These are phyloP conservation scores for Steatocranus sp. DNA, from an alignment of 2,797 vertebrate genomes.

Conservation along the genomic window DNA sequence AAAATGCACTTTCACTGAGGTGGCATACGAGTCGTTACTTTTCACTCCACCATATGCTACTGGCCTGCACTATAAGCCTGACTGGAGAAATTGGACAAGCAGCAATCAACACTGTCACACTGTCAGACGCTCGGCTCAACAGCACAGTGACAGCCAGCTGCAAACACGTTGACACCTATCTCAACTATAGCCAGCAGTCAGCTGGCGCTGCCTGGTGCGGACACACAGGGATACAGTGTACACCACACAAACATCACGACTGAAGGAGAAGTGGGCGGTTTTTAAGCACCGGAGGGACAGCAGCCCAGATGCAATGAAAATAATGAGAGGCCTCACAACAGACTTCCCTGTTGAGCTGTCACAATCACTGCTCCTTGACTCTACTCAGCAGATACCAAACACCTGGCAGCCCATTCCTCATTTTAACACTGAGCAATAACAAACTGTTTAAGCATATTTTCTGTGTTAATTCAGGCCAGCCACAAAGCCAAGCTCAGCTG, in stretches of 20 bases:
- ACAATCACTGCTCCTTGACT: slow-evolving; percentile 52
- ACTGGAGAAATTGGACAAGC: slow-evolving; percentile 9
- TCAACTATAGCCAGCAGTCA: slow-evolving; percentile 19
- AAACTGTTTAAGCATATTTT: not conserved
- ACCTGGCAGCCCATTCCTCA: slow-evolving; percentile 38
- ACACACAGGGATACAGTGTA: not conserved
- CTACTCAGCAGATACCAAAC: slow-evolving; percentile 43
- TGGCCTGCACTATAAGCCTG: not conserved
- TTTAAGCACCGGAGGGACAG: slow-evolving; percentile 45
- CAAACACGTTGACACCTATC: slow-evolving; percentile 41
- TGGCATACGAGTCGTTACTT: not conserved
- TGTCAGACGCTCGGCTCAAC: slow-evolving; percentile 24
- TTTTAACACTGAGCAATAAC: slow-evolving; percentile 21
- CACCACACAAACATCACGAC: slow-evolving; percentile 2
- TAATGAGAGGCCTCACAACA: slow-evolving; percentile 60
- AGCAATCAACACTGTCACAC: slow-evolving; percentile 24
- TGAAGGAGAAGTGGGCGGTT: slow-evolving; percentile 49
- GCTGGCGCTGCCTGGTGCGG: slow-evolving; percentile 4
- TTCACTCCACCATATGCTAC: not conserved
- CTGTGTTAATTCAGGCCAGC: not conserved
- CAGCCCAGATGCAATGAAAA: slow-evolving; percentile 67
- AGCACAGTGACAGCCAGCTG: slow-evolving; percentile 47
- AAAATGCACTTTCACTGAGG: not conserved
- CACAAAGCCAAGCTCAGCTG: not conserved
- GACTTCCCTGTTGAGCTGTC: slow-evolving; percentile 50